Conservation (phyloP, 2,888 invertebrate genomes). For the Tubulanus polymorphus region DNA sequence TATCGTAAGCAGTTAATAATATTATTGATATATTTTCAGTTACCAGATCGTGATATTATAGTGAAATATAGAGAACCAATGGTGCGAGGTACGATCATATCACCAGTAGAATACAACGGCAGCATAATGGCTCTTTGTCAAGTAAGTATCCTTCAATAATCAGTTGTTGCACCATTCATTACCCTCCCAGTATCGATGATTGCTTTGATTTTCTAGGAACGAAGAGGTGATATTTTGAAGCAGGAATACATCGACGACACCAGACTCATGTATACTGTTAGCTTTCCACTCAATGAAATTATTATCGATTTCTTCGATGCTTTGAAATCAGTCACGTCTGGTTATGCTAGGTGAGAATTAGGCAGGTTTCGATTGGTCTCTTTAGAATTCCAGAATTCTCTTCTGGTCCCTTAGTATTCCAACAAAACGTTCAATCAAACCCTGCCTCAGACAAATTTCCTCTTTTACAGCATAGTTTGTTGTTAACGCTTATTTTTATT, state of each 20-base stretch:
- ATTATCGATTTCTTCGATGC: constrained; percentile 92
- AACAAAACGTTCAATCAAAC: too few species aligned
- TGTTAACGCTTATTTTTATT: constrained; percentile 6
- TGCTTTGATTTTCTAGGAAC: constrained; percentile 25
- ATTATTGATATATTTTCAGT: constrained; percentile 25
- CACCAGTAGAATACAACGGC: constrained; percentile 61
- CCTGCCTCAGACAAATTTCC: too few species aligned
- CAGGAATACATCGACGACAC: constrained; percentile 76
- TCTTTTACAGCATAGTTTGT: too few species aligned
- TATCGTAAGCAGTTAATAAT: too few species aligned
- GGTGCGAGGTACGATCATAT: constrained; percentile 83
- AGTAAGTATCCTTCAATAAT: constrained; percentile 31
- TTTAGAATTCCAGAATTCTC: too few species aligned
- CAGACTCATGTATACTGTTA: constrained; percentile 75
- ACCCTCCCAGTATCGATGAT: neutral
- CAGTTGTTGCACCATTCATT: neutral
- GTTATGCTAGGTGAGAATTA: constrained; percentile 82
- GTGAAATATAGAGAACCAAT: constrained; percentile 80
- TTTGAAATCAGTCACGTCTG: constrained; percentile 83
- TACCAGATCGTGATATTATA: constrained; percentile 60
- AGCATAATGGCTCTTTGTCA: constrained; percentile 41
- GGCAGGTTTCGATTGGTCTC: too few species aligned
- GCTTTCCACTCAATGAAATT: constrained; percentile 87
- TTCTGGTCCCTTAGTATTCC: too few species aligned
- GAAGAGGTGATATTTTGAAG: constrained; percentile 63